Evolutionary conservation across 1,140 invertebrate species (phyloP), one percentile per base, ranked within the genome.

Genomic region (Pantala flavescens): DNA sequence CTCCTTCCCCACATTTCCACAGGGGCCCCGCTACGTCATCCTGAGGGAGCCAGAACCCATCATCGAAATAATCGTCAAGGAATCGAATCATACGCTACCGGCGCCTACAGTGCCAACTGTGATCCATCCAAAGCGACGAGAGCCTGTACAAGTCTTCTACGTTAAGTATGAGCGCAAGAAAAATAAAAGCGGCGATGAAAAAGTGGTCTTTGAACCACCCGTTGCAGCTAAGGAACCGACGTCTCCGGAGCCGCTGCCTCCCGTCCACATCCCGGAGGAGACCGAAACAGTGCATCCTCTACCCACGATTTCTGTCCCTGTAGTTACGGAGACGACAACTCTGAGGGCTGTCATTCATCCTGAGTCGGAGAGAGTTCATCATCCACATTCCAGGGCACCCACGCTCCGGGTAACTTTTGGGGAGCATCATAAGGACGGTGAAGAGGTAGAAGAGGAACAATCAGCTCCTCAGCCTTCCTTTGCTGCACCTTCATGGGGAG

Each of bases 51-150:
- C 92, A 0, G 93, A 95, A 80, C 93, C 93, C 16, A 95, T 95
- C 71, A 95, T 95, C 76, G 93, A 95, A 83, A 95, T 94, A 76
- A 95, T 95, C 74, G 94, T 95, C 72, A 93, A 93, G 79, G 93
- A 95, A 82, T 93, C 92, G 0, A 94, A 95, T 80, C 90, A 93
- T 77, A 87, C 90, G 0, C 80, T 93, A 5, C 90, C 92, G 0
- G 85, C 89, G 5, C 88, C 86, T 0, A 84, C 55, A 7, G 77
- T 76, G 2, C 78, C 80, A 9, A 80, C 80, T 0, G 82, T 85
- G 85, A 0, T 80, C 85, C 36, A 83, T 86, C 0, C 81, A 82
- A 23, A 74, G 86, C 84, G 72, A 80, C 55, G 81, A 81, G 75
- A 93, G 80, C 91, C 93, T 16, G 91, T 95, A 71, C 92, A 95